Conservation (phyloP, 2,113 vertebrate genomes). For the Oncorhynchus gorbuscha region DNA sequence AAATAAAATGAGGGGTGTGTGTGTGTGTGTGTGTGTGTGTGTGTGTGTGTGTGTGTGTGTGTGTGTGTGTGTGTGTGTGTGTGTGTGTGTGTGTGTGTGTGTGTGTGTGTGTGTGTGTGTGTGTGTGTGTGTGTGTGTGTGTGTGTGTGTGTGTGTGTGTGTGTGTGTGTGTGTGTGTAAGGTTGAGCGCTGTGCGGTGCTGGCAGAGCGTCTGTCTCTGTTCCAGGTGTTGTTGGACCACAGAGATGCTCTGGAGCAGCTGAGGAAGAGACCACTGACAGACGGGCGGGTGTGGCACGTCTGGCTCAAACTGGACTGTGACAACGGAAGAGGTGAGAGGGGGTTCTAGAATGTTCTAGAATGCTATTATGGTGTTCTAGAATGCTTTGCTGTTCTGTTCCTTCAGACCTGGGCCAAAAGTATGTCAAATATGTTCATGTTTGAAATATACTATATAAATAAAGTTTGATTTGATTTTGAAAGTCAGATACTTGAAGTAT, state of each 20-base stretch:
- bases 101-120: not conserved
- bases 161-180: constrained; percentile 16
- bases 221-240: constrained; percentile 82
- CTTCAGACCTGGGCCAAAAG: too few species aligned
- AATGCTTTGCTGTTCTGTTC: too few species aligned
- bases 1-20: not conserved
- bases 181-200: constrained; percentile 70
- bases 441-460: too few species aligned
- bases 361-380: not conserved
- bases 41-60: not conserved
- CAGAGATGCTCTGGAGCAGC: constrained; percentile 60
- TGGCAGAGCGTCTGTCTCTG: constrained; percentile 69
- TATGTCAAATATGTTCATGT: too few species aligned
- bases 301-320: constrained; percentile 84
- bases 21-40: not conserved
- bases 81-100: constrained; percentile 8
- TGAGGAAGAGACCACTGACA: constrained; percentile 59
- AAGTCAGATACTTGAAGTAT: too few species aligned
- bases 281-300: constrained; percentile 71
- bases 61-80: constrained; percentile 1
- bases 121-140: not conserved
- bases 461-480: too few species aligned
- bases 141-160: not conserved
- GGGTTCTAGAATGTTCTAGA: not conserved
- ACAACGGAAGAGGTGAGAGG: constrained; percentile 75